These are phyloP conservation scores for Esox niger DNA, from an alignment of 2,113 vertebrate species.

Conservation along the genomic window DNA sequence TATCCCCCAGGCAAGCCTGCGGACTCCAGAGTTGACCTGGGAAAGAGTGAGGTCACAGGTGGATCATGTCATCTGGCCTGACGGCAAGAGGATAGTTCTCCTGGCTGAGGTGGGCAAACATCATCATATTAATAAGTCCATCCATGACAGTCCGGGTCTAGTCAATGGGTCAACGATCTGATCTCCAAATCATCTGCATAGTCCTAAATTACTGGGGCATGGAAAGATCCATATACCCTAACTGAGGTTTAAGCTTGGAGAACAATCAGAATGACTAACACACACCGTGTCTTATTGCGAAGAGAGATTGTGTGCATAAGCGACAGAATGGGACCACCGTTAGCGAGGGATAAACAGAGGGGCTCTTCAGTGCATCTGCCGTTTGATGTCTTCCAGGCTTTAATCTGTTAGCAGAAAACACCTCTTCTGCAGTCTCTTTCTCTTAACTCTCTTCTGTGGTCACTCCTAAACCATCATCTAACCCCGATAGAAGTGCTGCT, in stretches of 20 bases:
- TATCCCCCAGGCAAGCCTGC: conserved; percentile 85
- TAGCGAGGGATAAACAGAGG: neutral
- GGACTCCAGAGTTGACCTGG: conserved; percentile 96
- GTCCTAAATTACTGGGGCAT: too few species aligned
- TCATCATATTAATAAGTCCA: neutral
- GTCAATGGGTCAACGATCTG: too few species aligned
- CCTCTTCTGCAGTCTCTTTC: neutral
- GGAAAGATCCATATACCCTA: too few species aligned
- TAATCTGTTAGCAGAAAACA: neutral
- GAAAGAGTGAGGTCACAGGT: conserved; percentile 97
- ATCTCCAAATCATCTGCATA: too few species aligned
- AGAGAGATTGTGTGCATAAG: neutral
- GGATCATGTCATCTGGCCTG: conserved; percentile 98
- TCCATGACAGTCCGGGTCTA: too few species aligned
- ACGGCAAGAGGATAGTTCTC: conserved; percentile 95
- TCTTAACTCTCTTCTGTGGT: neutral
- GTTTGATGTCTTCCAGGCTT: neutral
- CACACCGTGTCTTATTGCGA: too few species aligned
- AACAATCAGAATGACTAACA: too few species aligned
- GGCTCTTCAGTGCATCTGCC: neutral
- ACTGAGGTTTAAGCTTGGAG: too few species aligned
- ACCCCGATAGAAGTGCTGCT: neutral
- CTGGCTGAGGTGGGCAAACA: conserved; percentile 86
- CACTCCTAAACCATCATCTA: neutral
- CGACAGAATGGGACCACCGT: conserved; percentile 52